Evolutionary conservation across 2,888 invertebrate genomes (phyloP), one percentile per base, ranked within the genome.

Genomic region (Platynereis dumerilii): DNA sequence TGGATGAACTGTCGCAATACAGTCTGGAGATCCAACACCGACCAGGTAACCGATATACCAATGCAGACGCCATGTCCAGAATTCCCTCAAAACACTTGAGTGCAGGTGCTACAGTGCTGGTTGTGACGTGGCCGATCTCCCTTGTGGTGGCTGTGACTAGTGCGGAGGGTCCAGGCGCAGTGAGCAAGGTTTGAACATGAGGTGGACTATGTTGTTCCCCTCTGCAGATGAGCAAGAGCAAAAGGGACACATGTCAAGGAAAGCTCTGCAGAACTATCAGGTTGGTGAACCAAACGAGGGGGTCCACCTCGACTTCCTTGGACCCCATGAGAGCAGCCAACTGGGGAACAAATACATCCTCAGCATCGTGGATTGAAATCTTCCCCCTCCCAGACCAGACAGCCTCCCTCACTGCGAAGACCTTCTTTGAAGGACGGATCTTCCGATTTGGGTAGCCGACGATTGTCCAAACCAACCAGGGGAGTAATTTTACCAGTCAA

Each of bases 21-120:
- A 24, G 29, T 20, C 2, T 55, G 26, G 55, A 5, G 7, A 55
- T 57, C 20, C 29, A 28, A 17, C 57, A 57, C 20, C 29, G 39
- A 17, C 34, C 20, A 2, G 57, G 39, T 29, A 57, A 28, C 5
- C 27, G 29, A 57, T 34, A 57, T 34, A 29, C 24, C 20, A 57
- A 57, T 57, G 57, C 39, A 3, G 57, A 57, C 29, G 17, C 29
- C 7, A 27, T 57, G n/a, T 57, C 57, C 15, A 28, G 57, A 28
- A 29, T 34, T 3, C 22, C 34, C 2, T 28, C 29, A 10, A 28
- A 12, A 17, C 5, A 2, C 3, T 3, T 12, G 20, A 28, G 7
- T 57, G 57, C 44, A 29, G 44, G 15, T 24, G 28, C 15, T 45
- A 59, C 26, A 17, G 24, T 7, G 45, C 27, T 12, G 57, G 57